Base-by-base conservation (phyloP, 2,888 invertebrate species). In the Pilophorus perplexus region DNA sequence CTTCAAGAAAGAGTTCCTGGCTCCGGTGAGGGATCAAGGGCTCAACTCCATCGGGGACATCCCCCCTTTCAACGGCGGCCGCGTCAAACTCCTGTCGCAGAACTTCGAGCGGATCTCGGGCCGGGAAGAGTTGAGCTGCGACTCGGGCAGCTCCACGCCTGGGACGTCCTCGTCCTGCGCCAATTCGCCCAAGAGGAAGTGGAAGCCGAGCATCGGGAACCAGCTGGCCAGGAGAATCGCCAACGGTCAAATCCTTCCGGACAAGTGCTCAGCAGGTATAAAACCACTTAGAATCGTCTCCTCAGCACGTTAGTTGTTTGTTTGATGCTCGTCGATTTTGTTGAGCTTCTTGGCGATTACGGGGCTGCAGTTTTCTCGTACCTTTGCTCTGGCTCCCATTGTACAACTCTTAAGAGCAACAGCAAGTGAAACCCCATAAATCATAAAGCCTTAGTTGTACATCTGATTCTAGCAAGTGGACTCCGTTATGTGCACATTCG, bases 181-280 rank as follows among this genome's bases (percentile, higher is more conserved):
- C 0, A 84, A 84, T 73, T 84, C 84, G 0, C 85, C 85, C 0
- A 85, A 84, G 76, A 77, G 84, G 62, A 75, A 83, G 72, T 80
- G 78, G 77, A 70, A 68, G 52, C 66, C 69, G 12, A 57, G 66
- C 28, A 77, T 64, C 76, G 70, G 68, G 75, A 72, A 75, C 75
- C 75, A 77, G 72, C 74, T 84, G 73, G 81, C 81, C 72, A 78
- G 81, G 77, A 80, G 81, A 75, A 74, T 82, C 72, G 78, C 82
- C 67, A 60, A 77, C 75, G 67, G 77, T 75, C 79, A 81, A 64
- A 77, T 81, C 66, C 77, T 82, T 73, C 82, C 82, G 65, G 80
- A 82, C 74, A 83, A 83, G 78, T 81, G 80, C 74, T 74, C 78
- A 67, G 76, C 78, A 70, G 74, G 76, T 71, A 68, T 25, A n/a